Base-by-base conservation (phyloP, 2,113 vertebrate species). In the Polyodon spathula region DNA sequence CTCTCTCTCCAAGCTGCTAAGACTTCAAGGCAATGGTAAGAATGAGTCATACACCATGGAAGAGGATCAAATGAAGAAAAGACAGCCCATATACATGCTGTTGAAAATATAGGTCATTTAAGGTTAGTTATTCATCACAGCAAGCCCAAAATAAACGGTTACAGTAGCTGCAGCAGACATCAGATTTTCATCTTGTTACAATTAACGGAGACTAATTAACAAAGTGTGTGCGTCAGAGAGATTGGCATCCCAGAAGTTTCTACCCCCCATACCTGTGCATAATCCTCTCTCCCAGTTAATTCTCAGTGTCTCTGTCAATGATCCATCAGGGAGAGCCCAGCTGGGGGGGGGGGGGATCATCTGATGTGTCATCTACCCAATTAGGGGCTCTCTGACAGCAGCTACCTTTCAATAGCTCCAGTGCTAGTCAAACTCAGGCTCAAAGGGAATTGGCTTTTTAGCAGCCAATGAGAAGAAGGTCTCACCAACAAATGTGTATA, bases 251-350 rank as follows among this genome's bases (percentile, higher is more conserved):
- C 51, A 37, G 8, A 39, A 57, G 42, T 16, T 8, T 11, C 48
- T 17, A 52, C 41, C 43, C 58, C n/a, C 39, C 37, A n/a, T 14
- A 16, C 41, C 48, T 40, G 15, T 11, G 10, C 39, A 37, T 17
- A 64, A n/a, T 44, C 50, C 57, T 59, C 63, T 42, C 51, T 54
- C n/a, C 40, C 65, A 66, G 59, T 66, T 55, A 58, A 54, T 62
- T n/a, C 56, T 63, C 60, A 39, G 42, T n/a, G n/a, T 40, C 48
- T 51, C 16, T 15, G 50, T 14, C 50, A 60, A 67, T 40, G 39
- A 56, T 43, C 46, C 59, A 44, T 58, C 17, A n/a, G 58, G 54
- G 53, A 48, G 51, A 27, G 15, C 37, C 50, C 15, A 8, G 44
- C 50, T 15, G 6, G 6, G 40, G 37, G 54, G 58, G n/a, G 39